A percentile compares a stretch with the other conserved stretches of the same genome.
These are phyloP conservation scores for Dicerorhinus sumatrensis DNA, from an alignment of 2,113 vertebrate genomes.

Conservation along the genomic window DNA sequence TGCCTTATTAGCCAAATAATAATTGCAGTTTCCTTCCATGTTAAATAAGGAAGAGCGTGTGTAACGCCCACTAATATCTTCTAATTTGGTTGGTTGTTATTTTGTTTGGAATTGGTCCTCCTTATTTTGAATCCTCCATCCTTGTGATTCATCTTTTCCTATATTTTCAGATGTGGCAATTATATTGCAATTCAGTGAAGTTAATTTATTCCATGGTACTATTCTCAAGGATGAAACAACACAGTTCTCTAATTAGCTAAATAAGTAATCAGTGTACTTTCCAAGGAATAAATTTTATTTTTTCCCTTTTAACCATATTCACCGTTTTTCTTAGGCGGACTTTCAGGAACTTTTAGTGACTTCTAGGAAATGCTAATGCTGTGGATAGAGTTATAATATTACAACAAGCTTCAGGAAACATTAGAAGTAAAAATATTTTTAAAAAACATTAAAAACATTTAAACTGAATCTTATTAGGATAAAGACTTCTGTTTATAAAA, in stretches of 20 bases:
- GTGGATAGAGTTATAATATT: background rate
- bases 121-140: background rate
- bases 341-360: background rate
- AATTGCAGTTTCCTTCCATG: background rate
- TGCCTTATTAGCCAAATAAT: slow-evolving; percentile 17
- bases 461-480: background rate
- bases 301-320: background rate
- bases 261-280: background rate
- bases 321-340: slow-evolving; percentile 10
- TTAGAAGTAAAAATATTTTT: slow-evolving; percentile 13
- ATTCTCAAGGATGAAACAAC: background rate
- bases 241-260: background rate
- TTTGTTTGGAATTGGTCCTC: slow-evolving; percentile 14
- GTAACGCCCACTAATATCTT: background rate
- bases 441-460: background rate
- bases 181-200: background rate
- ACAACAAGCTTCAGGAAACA: background rate
- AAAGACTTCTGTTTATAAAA: background rate
- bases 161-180: background rate
- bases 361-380: background rate
- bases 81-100: background rate
- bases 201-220: background rate
- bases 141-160: background rate
- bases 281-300: background rate
- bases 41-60: background rate